A percentile compares a stretch with the other conserved stretches of the same genome.
phyloP scores from a whole-genome alignment of 2,113 vertebrate species.

The Saccopteryx bilineata region DNA sequence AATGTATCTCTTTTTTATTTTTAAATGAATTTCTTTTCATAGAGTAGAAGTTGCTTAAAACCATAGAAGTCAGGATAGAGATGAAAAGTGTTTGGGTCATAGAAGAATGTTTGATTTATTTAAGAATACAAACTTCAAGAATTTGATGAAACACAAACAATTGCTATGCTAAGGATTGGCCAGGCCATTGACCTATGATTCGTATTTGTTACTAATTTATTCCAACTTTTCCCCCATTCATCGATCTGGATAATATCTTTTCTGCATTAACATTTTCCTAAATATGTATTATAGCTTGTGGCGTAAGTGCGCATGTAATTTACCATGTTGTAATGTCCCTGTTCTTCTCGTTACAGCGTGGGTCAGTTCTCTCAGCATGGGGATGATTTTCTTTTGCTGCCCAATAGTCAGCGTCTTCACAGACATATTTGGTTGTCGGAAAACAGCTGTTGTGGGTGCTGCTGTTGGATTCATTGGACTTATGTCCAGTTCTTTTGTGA shows the following conservation, averaged over 20 bases:
- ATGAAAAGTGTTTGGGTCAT: not conserved
- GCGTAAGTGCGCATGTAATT: not conserved
- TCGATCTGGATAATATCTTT: not conserved
- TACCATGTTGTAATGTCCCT: not conserved
- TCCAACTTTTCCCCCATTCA: not conserved
- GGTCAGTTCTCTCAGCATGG: slow-evolving; percentile 97
- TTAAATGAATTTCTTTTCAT: not conserved
- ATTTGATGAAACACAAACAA: not conserved
- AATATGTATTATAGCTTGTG: not conserved
- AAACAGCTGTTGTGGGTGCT: slow-evolving; percentile 94
- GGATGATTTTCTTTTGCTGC: slow-evolving; percentile 99
- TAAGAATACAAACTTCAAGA: slow-evolving; percentile 17
- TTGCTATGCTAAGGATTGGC: not conserved
- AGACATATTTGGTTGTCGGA: slow-evolving; percentile 94
- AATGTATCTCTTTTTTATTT: not conserved
- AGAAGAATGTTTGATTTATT: slow-evolving; percentile 33
- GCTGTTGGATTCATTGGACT: slow-evolving; percentile 94
- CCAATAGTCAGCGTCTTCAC: slow-evolving; percentile 98
- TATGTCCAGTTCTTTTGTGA: slow-evolving; percentile 96
- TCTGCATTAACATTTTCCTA: not conserved
- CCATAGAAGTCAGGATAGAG: not conserved
- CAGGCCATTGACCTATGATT: not conserved
- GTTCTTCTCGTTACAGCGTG: slow-evolving; percentile 90
- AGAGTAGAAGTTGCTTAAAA: slow-evolving; percentile 46
- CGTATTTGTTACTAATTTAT: not conserved